A percentile compares a stretch with the other conserved stretches of the same genome.
Conservation (phyloP, 1,140 invertebrate species). For the Tetragonula clypearis region DNA sequence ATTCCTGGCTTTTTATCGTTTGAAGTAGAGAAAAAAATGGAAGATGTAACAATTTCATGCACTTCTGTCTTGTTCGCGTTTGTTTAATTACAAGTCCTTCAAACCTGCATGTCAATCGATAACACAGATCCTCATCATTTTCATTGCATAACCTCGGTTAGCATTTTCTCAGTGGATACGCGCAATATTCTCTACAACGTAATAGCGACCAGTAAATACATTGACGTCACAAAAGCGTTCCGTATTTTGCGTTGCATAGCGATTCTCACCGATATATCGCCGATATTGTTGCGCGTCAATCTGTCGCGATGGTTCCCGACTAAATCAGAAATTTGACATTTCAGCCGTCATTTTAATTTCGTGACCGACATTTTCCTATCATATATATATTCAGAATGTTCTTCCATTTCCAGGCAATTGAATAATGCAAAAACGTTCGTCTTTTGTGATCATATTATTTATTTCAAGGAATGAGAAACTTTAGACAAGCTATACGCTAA, state of each 20-base stretch:
- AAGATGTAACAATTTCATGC: background rate
- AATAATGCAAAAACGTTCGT: background rate
- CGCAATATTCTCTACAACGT: background rate
- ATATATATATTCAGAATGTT: background rate
- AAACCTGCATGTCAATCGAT: background rate
- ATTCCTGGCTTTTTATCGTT: background rate
- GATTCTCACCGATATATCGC: background rate
- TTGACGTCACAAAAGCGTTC: background rate
- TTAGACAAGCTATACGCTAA: too few relatives aligned
- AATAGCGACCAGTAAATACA: background rate
- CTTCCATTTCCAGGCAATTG: too few relatives aligned
- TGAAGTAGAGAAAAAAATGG: background rate
- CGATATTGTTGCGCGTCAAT: background rate
- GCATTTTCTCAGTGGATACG: background rate
- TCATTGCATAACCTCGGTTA: background rate
- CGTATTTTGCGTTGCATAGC: background rate
- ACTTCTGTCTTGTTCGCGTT: background rate
- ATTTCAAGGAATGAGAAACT: too few relatives aligned
- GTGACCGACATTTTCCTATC: background rate
- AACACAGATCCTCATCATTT: background rate
- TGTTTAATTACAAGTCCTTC: background rate
- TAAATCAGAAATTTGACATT: slow-evolving; percentile 8
- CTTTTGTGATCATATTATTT: too few relatives aligned
- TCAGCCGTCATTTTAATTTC: background rate
- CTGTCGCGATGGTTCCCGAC: background rate